Percentiles rank a stretch among this genome's conserved stretches.
phyloP scores from a whole-genome alignment of 2,113 vertebrate genomes.

The Ivindomyrus marchei region DNA sequence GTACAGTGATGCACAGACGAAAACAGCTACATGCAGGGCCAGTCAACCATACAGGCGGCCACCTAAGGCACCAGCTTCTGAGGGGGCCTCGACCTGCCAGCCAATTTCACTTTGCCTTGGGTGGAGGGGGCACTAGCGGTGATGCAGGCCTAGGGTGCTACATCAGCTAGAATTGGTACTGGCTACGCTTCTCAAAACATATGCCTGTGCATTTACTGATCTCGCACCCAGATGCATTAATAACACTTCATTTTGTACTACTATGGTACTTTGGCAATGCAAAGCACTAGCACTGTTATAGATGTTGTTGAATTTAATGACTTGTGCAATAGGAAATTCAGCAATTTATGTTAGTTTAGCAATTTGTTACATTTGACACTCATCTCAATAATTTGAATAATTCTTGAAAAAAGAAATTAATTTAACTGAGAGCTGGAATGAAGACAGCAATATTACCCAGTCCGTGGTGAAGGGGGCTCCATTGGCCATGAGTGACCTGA shows the following conservation, averaged over 20 bases:
- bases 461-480: constrained; percentile 90
- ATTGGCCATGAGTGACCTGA: constrained; percentile 79
- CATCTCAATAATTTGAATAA: neutral
- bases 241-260: neutral
- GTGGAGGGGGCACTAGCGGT: neutral
- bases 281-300: neutral
- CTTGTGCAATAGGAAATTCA: neutral
- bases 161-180: neutral
- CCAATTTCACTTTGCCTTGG: neutral
- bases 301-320: neutral
- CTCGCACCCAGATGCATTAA: neutral
- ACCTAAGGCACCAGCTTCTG: neutral
- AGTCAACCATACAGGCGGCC: neutral
- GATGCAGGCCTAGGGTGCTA: neutral
- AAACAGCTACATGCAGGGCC: neutral
- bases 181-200: neutral
- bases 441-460: constrained; percentile 63
- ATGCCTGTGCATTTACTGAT: neutral
- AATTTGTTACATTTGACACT: neutral
- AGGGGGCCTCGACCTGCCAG: neutral
- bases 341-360: neutral
- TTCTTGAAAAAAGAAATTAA: neutral
- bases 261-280: neutral
- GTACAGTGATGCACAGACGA: neutral
- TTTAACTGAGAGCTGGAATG: neutral